These are phyloP conservation scores for Pagrus major DNA, from an alignment of 2,113 vertebrate genomes.

Conservation along the genomic window DNA sequence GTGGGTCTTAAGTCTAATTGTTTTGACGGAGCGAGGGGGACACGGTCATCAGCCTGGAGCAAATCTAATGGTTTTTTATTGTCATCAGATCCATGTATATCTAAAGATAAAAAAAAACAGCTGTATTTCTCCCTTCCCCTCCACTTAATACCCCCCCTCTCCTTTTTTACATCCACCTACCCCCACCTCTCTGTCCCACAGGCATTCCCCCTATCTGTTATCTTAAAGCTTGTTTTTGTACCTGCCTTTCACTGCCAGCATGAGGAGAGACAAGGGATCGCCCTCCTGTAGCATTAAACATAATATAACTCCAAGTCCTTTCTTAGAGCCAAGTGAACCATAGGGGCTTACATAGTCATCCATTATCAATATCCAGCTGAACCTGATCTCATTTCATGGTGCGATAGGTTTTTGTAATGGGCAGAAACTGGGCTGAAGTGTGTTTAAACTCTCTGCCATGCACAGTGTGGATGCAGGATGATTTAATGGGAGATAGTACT, in stretches of 20 bases:
- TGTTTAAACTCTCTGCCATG: not conserved
- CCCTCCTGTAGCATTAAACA: slow-evolving; percentile 29
- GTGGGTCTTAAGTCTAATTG: slow-evolving; percentile 87
- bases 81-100: slow-evolving; percentile 84
- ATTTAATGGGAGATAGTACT: slow-evolving; percentile 34
- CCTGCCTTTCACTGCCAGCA: slow-evolving; percentile 73
- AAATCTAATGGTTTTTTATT: slow-evolving; percentile 89
- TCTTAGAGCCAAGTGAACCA: slow-evolving; percentile 44
- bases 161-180: not conserved
- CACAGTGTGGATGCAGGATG: slow-evolving; percentile 3
- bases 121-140: not conserved
- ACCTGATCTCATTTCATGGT: slow-evolving; percentile 62
- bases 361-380: slow-evolving; percentile 49
- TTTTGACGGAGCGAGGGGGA: slow-evolving; percentile 87
- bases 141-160: not conserved
- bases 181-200: slow-evolving; percentile 51
- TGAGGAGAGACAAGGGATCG: slow-evolving; percentile 32
- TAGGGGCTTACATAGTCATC: slow-evolving; percentile 6
- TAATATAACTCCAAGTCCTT: slow-evolving; percentile 27
- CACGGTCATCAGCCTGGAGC: slow-evolving; percentile 80
- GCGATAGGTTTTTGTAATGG: slow-evolving; percentile 42
- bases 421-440: not conserved
- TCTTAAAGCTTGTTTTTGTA: slow-evolving; percentile 76
- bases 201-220: slow-evolving; percentile 64
- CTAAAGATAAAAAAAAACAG: slow-evolving; percentile 65